Base-by-base conservation (phyloP, 2,797 vertebrate genomes). In the Euthynnus affinis region DNA sequence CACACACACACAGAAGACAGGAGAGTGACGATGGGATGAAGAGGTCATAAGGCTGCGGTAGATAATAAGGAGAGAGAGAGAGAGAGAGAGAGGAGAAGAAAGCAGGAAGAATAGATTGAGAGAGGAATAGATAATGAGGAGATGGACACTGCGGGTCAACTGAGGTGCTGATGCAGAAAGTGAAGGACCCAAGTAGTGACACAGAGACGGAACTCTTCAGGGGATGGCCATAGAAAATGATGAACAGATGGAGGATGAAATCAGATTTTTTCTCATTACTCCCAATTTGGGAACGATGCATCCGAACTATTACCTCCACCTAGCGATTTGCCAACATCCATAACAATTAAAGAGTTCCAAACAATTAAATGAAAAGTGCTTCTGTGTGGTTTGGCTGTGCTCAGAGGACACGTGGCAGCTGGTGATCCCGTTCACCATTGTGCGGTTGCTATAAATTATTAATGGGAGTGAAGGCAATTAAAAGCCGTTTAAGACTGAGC, bases 191-290 rank as follows among this genome's bases (percentile, higher is more conserved):
- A 20, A 71, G 58, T 7, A 51, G 69, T 44, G 18, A 67, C 55
- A 63, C 53, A 29, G 69, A 65, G 55, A 60, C 9, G 3, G 32
- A 72, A 52, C 69, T 72, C 79, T 62, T 80, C 56, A 52, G 68
- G 73, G 61, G 51, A 42, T 0, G 25, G 40, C 37, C 55, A 27
- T 20, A 51, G 48, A 76, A 56, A 87, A 72, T 18, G 52, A 80
- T 52, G 34, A 85, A 84, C 84, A 89, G 85, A 87, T 78, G 82
- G 81, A 71, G 76, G 67, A 69, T 53, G 53, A 78, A 82, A 82
- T 34, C 48, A 29, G 32, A 65, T 23, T 49, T 57, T 22, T 61
- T 52, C 55, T 78, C 68, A 90, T 87, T 71, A 58, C 51, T 81
- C 29, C 53, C 52, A 71, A 52, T 84, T 81, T 81, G 76, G 71